These are phyloP conservation scores for Peribatodes rhomboidaria DNA, from an alignment of 2,888 invertebrate genomes.

Conservation along the genomic window DNA sequence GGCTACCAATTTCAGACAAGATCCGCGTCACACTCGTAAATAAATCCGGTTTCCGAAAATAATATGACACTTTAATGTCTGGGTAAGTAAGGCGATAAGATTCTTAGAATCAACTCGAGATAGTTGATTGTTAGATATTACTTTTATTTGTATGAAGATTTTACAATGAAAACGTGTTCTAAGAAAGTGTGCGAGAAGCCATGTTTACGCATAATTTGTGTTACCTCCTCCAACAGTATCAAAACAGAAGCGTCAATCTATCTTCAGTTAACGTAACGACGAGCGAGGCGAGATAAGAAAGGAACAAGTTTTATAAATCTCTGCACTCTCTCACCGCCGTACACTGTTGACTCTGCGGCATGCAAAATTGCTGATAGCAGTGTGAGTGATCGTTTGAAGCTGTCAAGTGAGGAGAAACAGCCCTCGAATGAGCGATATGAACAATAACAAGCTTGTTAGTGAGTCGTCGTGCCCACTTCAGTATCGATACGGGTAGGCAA, in stretches of 20 bases:
- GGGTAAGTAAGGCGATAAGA: constrained; percentile 31
- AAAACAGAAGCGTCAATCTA: constrained; percentile 32
- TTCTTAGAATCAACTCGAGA: constrained; percentile 8
- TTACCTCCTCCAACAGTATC: constrained; percentile 12
- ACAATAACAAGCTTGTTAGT: constrained; percentile 61
- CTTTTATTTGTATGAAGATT: constrained; percentile 9
- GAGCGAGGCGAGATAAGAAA: constrained; percentile 32
- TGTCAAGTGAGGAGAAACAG: constrained; percentile 50
- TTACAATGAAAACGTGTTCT: constrained; percentile 12
- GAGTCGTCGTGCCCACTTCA: constrained; percentile 48
- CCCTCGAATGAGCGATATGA: constrained; percentile 47
- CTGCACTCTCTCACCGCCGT: constrained; percentile 32
- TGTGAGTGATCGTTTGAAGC: constrained; percentile 57
- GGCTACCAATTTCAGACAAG: constrained; percentile 46
- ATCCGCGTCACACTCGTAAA: constrained; percentile 36
- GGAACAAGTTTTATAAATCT: constrained; percentile 42
- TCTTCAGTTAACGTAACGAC: constrained; percentile 33
- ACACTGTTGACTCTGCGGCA: constrained; percentile 55
- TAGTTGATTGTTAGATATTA: constrained; percentile 1
- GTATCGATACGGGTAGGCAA: constrained; percentile 39
- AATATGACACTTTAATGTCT: constrained; percentile 30
- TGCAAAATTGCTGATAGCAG: constrained; percentile 69
- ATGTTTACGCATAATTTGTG: constrained; percentile 30
- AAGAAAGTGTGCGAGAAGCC: constrained; percentile 10
- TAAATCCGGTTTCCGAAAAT: constrained; percentile 41